Evolutionary conservation across 2,113 vertebrate species (phyloP), one percentile per base, ranked within the genome.

Genomic region (Accipiter cooperii): DNA sequence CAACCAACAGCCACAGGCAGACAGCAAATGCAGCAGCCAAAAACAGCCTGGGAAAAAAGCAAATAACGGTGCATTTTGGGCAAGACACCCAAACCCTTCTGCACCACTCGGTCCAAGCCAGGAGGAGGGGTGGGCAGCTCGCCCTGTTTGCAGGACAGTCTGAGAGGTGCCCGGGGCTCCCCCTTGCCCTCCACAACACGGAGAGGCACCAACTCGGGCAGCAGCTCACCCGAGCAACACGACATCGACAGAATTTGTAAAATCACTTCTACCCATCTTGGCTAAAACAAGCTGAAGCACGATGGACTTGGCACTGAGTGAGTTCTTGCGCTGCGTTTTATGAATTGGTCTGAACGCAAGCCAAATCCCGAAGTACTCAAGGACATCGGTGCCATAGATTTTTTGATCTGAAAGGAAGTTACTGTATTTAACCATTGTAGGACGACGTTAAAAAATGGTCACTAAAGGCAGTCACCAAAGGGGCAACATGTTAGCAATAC

Each of bases 171-270:
- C 55, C 6, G 0, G 65, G n/a, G 42, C 20, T 89, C 25, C 28
- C 34, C 65, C 6, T 1, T 52, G 40, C 0, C 7, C 14, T 44
- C 22, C 10, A 7, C 20, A 66, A 8, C 13, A 51, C 36, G 3
- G 9, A 68, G 66, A 38, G 36, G 33, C 66, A 42, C 66, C 44
- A 28, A 10, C 51, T 31, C 0, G 0, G 46, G 78, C 81, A 64
- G 77, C 58, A 65, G 84, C 64, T 77, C 40, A 6, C 2, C 40
- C 0, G 0, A n/a, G 77, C 64, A 15, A 8, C 2, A 0, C 0
- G 0, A 2, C 4, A 1, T 12, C 14, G 40, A 18, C 36, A 26
- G 81, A 44, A 28, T 73, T 89, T 60, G 10, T 33, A 26, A 57
- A 44, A 78, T 63, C 51, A 2, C 42, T 80, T 18, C 65, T 69